phyloP scores from a whole-genome alignment of 2,113 vertebrate species.

The Mesitornis unicolor region DNA sequence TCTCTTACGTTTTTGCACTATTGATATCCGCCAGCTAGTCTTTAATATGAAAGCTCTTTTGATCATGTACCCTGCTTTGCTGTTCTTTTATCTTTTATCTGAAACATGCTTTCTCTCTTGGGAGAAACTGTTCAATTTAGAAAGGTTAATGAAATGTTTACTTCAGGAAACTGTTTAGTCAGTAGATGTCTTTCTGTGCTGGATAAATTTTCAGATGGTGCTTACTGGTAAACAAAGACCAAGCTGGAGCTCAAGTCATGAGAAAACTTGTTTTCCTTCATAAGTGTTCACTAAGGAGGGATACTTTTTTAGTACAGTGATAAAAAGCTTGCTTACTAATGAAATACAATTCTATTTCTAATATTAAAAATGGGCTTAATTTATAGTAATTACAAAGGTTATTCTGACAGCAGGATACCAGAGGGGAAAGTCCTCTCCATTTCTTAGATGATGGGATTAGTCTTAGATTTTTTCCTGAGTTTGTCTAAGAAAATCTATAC shows the following conservation, averaged over 20 bases:
- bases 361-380: neutral
- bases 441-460: neutral
- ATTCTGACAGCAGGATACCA: neutral
- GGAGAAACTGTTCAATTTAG: neutral
- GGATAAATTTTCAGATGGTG: neutral
- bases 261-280: neutral
- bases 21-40: neutral
- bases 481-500: neutral
- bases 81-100: neutral
- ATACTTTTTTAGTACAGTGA: neutral
- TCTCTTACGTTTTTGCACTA: neutral
- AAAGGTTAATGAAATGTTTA: constrained; percentile 39
- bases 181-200: neutral
- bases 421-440: neutral
- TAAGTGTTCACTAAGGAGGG: neutral
- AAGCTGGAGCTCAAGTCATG: neutral
- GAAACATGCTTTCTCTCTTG: neutral
- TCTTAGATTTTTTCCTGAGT: neutral
- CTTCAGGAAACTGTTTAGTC: neutral
- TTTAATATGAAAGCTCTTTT: constrained; percentile 1
- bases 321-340: neutral
- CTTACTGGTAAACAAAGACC: neutral
- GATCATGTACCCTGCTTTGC: neutral
- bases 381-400: neutral
- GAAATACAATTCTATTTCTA: neutral